Conservation (phyloP, 2,888 invertebrate species). For the Mythimna ferrago region DNA sequence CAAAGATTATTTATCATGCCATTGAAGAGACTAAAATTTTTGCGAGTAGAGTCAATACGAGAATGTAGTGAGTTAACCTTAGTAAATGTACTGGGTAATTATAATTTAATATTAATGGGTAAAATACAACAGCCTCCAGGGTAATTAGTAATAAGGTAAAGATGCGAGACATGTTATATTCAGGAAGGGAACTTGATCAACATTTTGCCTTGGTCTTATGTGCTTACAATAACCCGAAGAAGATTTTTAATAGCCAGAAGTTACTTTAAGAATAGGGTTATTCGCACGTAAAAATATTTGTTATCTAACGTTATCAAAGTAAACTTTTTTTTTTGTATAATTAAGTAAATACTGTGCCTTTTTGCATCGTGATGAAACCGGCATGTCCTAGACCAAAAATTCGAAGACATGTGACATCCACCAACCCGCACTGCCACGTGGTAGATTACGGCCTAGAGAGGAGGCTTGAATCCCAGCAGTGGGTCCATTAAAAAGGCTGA, state of each 20-base stretch:
- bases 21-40: constrained; percentile 5
- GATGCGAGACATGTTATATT: constrained; percentile 14
- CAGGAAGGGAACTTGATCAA: constrained; percentile 28
- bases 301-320: no score
- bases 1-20: constrained; percentile 29
- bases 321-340: no score
- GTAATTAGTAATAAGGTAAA: constrained; percentile 42
- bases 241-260: background rate
- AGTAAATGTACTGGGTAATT: constrained; percentile 43
- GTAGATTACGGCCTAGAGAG: no score
- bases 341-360: no score
- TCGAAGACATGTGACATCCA: no score
- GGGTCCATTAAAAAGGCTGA: no score
- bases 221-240: background rate
- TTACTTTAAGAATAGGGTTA: background rate
- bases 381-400: no score
- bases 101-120: constrained; percentile 48
- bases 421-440: no score
- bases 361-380: no score
- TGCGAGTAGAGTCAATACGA: constrained; percentile 1
- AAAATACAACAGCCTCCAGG: constrained; percentile 23
- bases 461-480: no score
- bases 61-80: constrained; percentile 18
- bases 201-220: constrained; percentile 11
- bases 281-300: no score